Evolutionary conservation across 2,888 invertebrate species (phyloP).

Genomic region (Leucoptera coffeella): DNA sequence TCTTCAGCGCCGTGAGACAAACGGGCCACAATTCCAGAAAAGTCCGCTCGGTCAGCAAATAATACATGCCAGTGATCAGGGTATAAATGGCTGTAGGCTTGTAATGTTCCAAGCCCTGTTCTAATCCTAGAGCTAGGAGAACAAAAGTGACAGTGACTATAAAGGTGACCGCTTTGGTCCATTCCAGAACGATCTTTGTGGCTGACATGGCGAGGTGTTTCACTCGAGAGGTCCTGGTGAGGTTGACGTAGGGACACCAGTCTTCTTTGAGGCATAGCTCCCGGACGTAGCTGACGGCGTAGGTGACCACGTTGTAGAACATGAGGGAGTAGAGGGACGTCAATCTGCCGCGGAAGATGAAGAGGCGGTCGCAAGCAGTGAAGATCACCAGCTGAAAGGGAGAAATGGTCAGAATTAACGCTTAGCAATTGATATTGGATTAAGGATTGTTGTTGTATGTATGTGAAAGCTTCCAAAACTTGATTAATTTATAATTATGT

Average conservation of each 20-base stretch:
- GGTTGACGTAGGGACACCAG: constrained; percentile 70
- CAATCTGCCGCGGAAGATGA: constrained; percentile 53
- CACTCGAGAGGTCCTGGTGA: constrained; percentile 65
- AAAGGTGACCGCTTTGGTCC: constrained; percentile 77
- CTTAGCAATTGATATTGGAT: no score
- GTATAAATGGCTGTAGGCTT: constrained; percentile 63
- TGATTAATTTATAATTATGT: no score
- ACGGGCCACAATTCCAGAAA: constrained; percentile 62
- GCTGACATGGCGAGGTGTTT: constrained; percentile 77
- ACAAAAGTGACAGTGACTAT: constrained; percentile 72
- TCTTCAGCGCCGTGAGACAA: constrained; percentile 48
- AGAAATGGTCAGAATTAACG: no score
- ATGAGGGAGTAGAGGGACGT: constrained; percentile 71
- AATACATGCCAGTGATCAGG: constrained; percentile 61
- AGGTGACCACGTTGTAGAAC: constrained; percentile 77
- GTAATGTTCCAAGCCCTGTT: constrained; percentile 70
- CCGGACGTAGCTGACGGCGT: constrained; percentile 68
- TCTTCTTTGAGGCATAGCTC: constrained; percentile 69
- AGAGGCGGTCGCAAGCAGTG: constrained; percentile 63
- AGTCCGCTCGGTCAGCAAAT: constrained; percentile 65
- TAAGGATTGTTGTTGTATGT: no score
- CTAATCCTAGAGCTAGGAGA: constrained; percentile 66
- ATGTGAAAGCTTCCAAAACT: no score
- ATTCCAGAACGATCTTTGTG: constrained; percentile 73
- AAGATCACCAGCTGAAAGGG: constrained; percentile 61